A percentile compares a stretch with the other conserved stretches of the same genome.
These are phyloP conservation scores for Philereme transversata DNA, from an alignment of 2,888 invertebrate species.

Conservation along the genomic window DNA sequence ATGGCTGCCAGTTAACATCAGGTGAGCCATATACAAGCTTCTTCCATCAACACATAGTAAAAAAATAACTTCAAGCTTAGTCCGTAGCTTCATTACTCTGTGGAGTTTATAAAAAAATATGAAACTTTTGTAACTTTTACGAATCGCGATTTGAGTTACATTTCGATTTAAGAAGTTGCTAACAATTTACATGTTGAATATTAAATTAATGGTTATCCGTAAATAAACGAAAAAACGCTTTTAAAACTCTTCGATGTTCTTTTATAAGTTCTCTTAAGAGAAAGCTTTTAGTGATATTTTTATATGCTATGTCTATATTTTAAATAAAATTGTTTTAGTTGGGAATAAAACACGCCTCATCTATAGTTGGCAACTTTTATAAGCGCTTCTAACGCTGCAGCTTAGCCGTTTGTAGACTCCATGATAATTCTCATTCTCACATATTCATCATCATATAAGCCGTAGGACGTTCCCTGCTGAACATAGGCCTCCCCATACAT, in stretches of 20 bases:
- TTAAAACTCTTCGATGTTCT: constrained; percentile 35
- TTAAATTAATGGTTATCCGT: constrained; percentile 61
- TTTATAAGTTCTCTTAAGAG: constrained; percentile 28
- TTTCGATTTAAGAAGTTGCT: constrained; percentile 66
- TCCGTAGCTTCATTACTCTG: constrained; percentile 2
- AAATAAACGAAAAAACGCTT: constrained; percentile 59
- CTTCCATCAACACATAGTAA: no score
- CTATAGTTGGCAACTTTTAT: no score
- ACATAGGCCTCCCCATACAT: no score
- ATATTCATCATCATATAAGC: no score
- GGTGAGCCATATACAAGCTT: no score
- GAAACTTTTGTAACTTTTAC: constrained; percentile 37
- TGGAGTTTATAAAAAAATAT: constrained; percentile 29
- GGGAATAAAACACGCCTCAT: no score
- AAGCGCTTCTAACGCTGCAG: no score
- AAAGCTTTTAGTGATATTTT: constrained; percentile 35
- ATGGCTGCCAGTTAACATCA: no score
- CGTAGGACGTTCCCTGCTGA: no score
- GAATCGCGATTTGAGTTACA: constrained; percentile 48
- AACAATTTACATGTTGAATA: constrained; percentile 79
- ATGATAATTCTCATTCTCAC: no score
- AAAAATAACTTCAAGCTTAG: background rate
- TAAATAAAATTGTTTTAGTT: background rate
- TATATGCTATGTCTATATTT: constrained; percentile 7
- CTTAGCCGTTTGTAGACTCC: no score